A percentile compares a stretch with the other conserved stretches of the same genome.
Evolutionary conservation across 1,140 invertebrate genomes (phyloP).

Genomic region (Himalopsyche phryganea): DNA sequence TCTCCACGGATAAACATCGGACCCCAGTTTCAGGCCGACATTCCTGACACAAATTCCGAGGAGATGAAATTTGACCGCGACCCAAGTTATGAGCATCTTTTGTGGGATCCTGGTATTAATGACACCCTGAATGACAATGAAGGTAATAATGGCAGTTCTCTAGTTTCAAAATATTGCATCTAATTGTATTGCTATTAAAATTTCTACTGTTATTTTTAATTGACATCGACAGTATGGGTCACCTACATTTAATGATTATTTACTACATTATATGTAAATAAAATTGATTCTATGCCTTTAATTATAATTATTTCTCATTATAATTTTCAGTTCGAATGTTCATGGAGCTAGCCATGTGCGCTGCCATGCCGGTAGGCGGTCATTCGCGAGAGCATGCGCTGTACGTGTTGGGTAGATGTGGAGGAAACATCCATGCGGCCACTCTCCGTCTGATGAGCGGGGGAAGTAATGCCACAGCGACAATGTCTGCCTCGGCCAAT

Average conservation of each 20-base stretch:
- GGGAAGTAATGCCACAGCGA: background rate
- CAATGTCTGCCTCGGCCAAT: constrained; percentile 57
- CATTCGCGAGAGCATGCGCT: constrained; percentile 93
- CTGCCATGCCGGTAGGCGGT: constrained; percentile 83
- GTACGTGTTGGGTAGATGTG: constrained; percentile 81
- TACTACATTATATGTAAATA: too few species aligned
- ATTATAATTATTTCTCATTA: too few species aligned
- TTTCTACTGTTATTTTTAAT: too few species aligned
- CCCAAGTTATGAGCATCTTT: constrained; percentile 63
- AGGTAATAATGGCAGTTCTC: constrained; percentile 52
- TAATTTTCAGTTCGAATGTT: constrained; percentile 71
- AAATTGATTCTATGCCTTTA: too few species aligned
- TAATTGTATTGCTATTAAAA: too few species aligned
- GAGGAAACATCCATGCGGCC: constrained; percentile 85
- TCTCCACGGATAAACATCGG: constrained; percentile 81
- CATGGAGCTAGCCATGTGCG: constrained; percentile 90
- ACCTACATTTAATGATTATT: too few species aligned
- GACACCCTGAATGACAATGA: constrained; percentile 68
- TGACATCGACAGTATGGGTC: too few species aligned
- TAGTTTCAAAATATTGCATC: too few species aligned
- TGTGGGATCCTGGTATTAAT: constrained; percentile 83
- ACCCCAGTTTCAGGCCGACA: constrained; percentile 79
- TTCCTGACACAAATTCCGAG: constrained; percentile 61
- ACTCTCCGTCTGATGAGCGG: constrained; percentile 75
- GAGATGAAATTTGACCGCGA: constrained; percentile 49